These are phyloP conservation scores for Agrochola circellaris DNA, from an alignment of 2,888 invertebrate species.

Conservation along the genomic window DNA sequence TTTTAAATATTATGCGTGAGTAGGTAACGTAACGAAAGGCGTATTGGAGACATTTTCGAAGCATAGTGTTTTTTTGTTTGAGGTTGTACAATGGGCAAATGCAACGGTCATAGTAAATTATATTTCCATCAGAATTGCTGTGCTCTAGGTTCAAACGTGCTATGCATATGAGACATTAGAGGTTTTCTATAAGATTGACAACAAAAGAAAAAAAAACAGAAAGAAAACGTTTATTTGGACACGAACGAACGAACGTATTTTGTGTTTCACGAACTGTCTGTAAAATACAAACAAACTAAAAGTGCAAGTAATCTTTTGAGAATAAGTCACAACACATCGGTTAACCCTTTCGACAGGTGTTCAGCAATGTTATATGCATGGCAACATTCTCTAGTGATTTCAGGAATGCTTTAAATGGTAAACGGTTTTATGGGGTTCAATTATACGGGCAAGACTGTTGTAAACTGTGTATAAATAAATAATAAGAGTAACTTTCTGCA, in stretches of 20 bases:
- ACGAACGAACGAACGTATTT: no score
- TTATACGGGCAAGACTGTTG: background rate
- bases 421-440: background rate
- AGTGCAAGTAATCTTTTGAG: no score
- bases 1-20: constrained; percentile 2
- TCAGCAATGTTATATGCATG: background rate
- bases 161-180: background rate
- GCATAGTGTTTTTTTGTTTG: background rate
- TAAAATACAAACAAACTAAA: no score
- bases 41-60: background rate
- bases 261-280: no score
- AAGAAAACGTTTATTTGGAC: no score
- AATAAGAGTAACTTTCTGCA: background rate
- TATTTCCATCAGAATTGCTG: no score
- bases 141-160: background rate
- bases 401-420: background rate
- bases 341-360: background rate
- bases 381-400: background rate
- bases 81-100: no score
- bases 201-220: no score
- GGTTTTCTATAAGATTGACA: background rate
- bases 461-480: background rate
- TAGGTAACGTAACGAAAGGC: background rate
- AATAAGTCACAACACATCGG: no score
- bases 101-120: background rate